Evolutionary conservation across 2,888 invertebrate genomes (phyloP), one percentile per base, ranked within the genome.

Genomic region (Caenorhabditis imperialis): DNA sequence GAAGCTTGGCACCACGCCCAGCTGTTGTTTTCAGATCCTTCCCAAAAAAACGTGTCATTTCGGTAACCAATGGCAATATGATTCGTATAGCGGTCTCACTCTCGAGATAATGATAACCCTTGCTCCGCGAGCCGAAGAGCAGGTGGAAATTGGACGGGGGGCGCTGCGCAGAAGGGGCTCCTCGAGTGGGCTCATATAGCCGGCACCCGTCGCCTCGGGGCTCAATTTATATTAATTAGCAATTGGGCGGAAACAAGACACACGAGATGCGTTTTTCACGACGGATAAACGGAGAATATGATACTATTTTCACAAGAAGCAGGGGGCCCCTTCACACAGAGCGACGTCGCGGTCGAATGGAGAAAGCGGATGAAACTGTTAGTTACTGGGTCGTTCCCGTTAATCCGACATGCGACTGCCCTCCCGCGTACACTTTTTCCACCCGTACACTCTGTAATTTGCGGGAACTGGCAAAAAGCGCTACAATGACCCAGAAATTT

Each of bases 181-280:
- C 16, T n/a, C 33, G 37, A 50, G 22, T 27, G 30, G 57, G 67
- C 67, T 67, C 67, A 67, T 57, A 67, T 67, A 67, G 57, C 48
- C n/a, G 42, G 22, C 54, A 54, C 55, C 37, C 18, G 63, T 44
- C 45, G 71, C 71, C 71, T 50, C 57, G 40, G 62, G 71, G 71
- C 71, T 71, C 71, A 62, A 71, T 71, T 71, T 71, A 71, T 71
- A 71, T 71, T 71, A 71, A 71, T 71, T 71, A 62, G 71, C 71
- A 57, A 67, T 57, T 67, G 57, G 48, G 45, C 30, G 18, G 50
- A 51, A 22, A 47, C 38, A 54, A 40, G 60, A 60, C 27, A 45
- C n/a, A 35, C 8, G 16, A 45, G 63, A 50, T 25, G n/a, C 40
- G 27, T 16, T 30, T 16, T 40, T 23, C 18, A 18, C 6, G 42